Evolutionary conservation across 2,797 vertebrate genomes (phyloP), one percentile per base, ranked within the genome.

Genomic region (Leucoraja ocellata): DNA sequence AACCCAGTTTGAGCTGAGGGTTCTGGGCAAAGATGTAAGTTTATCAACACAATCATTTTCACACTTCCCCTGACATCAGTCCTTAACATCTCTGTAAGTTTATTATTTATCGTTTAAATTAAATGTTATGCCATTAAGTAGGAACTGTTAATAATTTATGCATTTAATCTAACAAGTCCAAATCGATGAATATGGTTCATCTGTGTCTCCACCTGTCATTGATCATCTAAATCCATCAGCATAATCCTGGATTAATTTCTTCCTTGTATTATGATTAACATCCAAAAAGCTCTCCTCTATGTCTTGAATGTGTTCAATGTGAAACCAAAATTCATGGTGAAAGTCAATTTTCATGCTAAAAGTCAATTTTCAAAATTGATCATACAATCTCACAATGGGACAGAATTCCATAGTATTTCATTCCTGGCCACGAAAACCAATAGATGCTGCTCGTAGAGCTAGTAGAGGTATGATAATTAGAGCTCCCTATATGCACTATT

Each of bases 1-100:
- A 95, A 97, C 96, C 79, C 97, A 98, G 36, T 98, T 98, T 95
- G 98, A 98, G 95, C 96, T 98, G 91, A 96, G 97, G 95, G 97
- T 98, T 93, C 93, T 98, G 94, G 97, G 98, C 91, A 98, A 98
- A 97, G 97, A 98, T 95, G 98, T 98, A 96, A 98, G 98, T 97
- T 81, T 39, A 13, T 68, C 28, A 39, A 0, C 1, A 23, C 1
- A 25, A 65, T 65, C 21, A 83, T n/a, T 84, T 61, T 88, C 68
- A 14, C 1, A 58, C 10, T 58, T 83, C 9, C 16, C 63, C 10
- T 86, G 83, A 68, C n/a, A 65, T 88, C 61, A 88, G 16, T 88
- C 36, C 84, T 36, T 21, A 21, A 88, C 61, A 2, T 18, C 63
- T 88, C 32, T 32, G 36, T 36, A 88, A 88, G 2, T 8, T 88